Conservation (phyloP, 2,113 vertebrate genomes). For the Brachyistius frenatus region DNA sequence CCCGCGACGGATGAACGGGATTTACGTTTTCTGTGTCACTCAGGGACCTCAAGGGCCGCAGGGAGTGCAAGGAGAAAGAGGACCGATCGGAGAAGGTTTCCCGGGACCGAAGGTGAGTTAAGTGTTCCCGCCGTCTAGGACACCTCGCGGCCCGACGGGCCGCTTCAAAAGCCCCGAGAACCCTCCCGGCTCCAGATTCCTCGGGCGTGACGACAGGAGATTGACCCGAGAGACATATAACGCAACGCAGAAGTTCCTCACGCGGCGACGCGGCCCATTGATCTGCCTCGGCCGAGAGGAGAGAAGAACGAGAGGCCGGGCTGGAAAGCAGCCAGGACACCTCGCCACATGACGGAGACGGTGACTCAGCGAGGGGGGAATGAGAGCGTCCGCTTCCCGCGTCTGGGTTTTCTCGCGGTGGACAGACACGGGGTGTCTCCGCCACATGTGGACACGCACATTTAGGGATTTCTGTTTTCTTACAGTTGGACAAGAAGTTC, state of each 20-base stretch:
- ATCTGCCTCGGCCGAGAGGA: slow-evolving; percentile 17
- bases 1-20: neutral
- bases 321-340: slow-evolving; percentile 39
- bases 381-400: slow-evolving; percentile 28
- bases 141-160: neutral
- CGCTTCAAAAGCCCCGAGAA: neutral
- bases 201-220: slow-evolving; percentile 26
- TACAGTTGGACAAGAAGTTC: no score
- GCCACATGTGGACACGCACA: neutral
- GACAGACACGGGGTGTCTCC: neutral
- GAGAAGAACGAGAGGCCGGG: neutral
- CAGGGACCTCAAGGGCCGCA: slow-evolving; percentile 92
- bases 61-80: slow-evolving; percentile 90
- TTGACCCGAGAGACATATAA: slow-evolving; percentile 37
- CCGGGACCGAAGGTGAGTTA: slow-evolving; percentile 90
- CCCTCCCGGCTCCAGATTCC: slow-evolving; percentile 48
- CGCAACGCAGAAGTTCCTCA: slow-evolving; percentile 26
- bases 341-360: slow-evolving; percentile 4
- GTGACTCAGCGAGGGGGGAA: slow-evolving; percentile 42
- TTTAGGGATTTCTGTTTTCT: neutral
- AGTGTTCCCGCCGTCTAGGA: neutral
- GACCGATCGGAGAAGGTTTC: slow-evolving; percentile 88
- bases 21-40: slow-evolving; percentile 17
- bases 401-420: slow-evolving; percentile 50
- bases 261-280: neutral